These are phyloP conservation scores for Tetraodon nigroviridis DNA, from an alignment of 2,113 vertebrate species.

Conservation along the genomic window DNA sequence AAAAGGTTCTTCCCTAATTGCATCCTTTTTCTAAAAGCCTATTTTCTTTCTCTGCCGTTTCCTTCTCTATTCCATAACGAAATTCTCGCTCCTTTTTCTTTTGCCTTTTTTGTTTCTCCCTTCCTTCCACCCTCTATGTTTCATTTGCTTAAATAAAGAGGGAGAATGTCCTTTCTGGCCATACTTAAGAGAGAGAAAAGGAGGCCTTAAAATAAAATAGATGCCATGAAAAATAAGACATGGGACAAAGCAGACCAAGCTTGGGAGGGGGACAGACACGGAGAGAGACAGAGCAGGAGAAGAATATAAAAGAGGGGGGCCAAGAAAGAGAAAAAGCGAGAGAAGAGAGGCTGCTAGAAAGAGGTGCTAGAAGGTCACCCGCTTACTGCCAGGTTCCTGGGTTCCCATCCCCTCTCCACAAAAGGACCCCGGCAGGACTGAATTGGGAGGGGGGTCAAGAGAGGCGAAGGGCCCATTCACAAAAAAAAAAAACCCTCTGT, in stretches of 20 bases:
- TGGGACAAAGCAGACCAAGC: constrained; percentile 60
- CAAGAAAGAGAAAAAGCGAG: constrained; percentile 58
- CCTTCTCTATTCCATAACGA: constrained; percentile 68
- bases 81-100: constrained; percentile 63
- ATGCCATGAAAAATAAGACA: constrained; percentile 69
- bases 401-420: constrained; percentile 78
- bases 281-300: constrained; percentile 37
- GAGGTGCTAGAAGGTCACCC: constrained; percentile 77
- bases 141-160: constrained; percentile 46
- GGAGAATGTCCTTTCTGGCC: constrained; percentile 54
- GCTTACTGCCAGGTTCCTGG: constrained; percentile 77
- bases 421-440: constrained; percentile 66
- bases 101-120: constrained; percentile 63
- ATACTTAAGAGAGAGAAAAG: constrained; percentile 51
- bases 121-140: constrained; percentile 62
- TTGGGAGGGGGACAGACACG: constrained; percentile 16
- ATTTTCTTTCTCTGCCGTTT: constrained; percentile 48
- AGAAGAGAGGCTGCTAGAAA: constrained; percentile 60
- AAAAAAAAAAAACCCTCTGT: constrained; percentile 69
- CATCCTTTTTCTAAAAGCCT: constrained; percentile 62
- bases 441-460: constrained; percentile 66
- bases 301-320: constrained; percentile 68
- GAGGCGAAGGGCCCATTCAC: constrained; percentile 76
- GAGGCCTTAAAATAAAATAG: constrained; percentile 69
- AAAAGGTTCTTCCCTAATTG: constrained; percentile 67